phyloP scores from a whole-genome alignment of 2,113 vertebrate genomes.

The Microcebus tavaratra region DNA sequence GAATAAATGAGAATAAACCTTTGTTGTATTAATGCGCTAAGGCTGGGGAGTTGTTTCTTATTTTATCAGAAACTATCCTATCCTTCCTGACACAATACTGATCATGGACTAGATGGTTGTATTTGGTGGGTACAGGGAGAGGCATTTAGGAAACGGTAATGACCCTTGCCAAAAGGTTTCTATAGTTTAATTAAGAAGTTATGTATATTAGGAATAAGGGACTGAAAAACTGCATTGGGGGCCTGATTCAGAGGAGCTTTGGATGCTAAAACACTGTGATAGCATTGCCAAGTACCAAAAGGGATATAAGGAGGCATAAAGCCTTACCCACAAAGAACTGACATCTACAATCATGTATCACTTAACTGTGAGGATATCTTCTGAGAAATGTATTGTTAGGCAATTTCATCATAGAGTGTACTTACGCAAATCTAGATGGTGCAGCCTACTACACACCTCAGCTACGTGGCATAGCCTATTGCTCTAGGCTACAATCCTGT shows the following conservation, averaged over 20 bases:
- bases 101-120: not conserved
- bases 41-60: not conserved
- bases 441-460: not conserved
- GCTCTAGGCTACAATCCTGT: not conserved
- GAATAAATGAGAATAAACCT: not conserved
- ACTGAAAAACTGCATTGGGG: not conserved
- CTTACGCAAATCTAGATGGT: not conserved
- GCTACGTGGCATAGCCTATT: not conserved
- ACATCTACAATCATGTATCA: not conserved
- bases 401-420: not conserved
- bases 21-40: not conserved
- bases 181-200: not conserved
- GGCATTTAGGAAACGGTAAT: not conserved
- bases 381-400: not conserved
- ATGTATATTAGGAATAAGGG: not conserved
- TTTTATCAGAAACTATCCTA: not conserved
- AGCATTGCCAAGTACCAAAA: not conserved
- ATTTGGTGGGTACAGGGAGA: not conserved
- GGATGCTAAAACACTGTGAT: not conserved
- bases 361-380: not conserved
- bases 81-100: not conserved
- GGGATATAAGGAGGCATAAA: not conserved
- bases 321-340: not conserved
- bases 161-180: not conserved
- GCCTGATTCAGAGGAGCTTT: not conserved